Evolutionary conservation across 2,888 invertebrate genomes (phyloP).

Genomic region (Lepidocyrtinus sp.): DNA sequence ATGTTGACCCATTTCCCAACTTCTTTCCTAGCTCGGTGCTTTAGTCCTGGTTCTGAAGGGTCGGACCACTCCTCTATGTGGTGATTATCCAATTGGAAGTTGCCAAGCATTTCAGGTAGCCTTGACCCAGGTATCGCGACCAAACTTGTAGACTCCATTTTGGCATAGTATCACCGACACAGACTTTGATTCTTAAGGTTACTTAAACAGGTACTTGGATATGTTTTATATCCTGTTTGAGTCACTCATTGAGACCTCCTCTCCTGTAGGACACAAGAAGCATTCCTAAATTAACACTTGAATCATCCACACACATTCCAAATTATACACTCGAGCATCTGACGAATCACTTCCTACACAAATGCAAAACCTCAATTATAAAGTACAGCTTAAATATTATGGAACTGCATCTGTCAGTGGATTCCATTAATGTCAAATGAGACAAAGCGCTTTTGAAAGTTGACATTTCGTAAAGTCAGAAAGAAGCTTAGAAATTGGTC

Average conservation of each 20-base stretch:
- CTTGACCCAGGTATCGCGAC: constrained; percentile 54
- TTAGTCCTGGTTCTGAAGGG: constrained; percentile 61
- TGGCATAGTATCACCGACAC: neutral
- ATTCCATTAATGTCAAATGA: neutral
- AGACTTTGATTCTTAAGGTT: neutral
- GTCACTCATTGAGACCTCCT: neutral
- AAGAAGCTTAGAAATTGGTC: neutral
- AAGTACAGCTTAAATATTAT: neutral
- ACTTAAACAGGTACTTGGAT: neutral
- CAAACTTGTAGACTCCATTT: constrained; percentile 60
- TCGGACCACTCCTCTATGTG: constrained; percentile 70
- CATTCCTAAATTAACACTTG: neutral
- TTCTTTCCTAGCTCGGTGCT: constrained; percentile 68
- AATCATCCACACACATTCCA: neutral
- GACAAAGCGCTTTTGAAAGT: too few relatives aligned
- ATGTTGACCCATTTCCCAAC: constrained; percentile 69
- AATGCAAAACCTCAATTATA: neutral
- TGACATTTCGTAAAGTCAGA: neutral
- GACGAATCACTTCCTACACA: neutral
- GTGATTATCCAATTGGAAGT: constrained; percentile 69
- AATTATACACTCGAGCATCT: too few relatives aligned
- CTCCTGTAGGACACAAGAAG: neutral
- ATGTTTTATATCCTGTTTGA: too few relatives aligned
- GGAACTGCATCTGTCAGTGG: neutral
- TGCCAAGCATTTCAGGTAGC: constrained; percentile 68